Conservation (phyloP, 2,797 vertebrate genomes). For the Apodemus agrarius region DNA sequence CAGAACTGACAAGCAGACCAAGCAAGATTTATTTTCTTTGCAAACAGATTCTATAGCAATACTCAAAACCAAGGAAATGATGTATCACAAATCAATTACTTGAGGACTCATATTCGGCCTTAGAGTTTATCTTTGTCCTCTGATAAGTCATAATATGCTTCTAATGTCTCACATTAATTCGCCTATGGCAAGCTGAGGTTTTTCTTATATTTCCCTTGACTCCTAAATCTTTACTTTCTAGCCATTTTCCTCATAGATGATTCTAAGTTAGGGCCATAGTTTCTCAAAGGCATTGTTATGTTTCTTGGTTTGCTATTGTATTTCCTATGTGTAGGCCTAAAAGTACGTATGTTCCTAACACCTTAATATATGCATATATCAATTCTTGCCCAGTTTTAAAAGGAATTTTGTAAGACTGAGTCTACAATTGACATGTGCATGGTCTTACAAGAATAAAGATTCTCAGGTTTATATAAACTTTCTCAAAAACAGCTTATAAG, state of each 20-base stretch:
- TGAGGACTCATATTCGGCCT: constrained; percentile 22
- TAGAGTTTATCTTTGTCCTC: neutral
- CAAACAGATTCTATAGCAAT: constrained; percentile 33
- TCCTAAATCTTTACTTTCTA: constrained; percentile 22
- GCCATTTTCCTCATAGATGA: neutral
- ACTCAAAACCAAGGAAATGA: constrained; percentile 15
- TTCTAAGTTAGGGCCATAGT: constrained; percentile 12
- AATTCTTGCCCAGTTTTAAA: constrained; percentile 46
- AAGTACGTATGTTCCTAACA: constrained; percentile 30
- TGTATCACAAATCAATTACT: neutral
- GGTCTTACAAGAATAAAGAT: constrained; percentile 33
- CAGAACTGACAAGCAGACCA: neutral
- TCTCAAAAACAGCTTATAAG: constrained; percentile 39
- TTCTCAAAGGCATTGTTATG: constrained; percentile 6
- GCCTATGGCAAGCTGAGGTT: neutral
- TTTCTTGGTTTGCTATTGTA: constrained; percentile 55
- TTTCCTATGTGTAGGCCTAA: neutral
- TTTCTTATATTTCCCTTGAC: constrained; percentile 25
- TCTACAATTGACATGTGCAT: neutral
- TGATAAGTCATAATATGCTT: neutral
- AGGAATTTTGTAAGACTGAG: constrained; percentile 23
- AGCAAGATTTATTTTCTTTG: constrained; percentile 32
- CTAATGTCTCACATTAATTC: constrained; percentile 10
- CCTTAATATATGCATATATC: constrained; percentile 16
- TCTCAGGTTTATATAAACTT: constrained; percentile 55